A percentile compares a stretch with the other conserved stretches of the same genome.
Conservation (phyloP, 2,888 invertebrate species). For the Elmis aenea region DNA sequence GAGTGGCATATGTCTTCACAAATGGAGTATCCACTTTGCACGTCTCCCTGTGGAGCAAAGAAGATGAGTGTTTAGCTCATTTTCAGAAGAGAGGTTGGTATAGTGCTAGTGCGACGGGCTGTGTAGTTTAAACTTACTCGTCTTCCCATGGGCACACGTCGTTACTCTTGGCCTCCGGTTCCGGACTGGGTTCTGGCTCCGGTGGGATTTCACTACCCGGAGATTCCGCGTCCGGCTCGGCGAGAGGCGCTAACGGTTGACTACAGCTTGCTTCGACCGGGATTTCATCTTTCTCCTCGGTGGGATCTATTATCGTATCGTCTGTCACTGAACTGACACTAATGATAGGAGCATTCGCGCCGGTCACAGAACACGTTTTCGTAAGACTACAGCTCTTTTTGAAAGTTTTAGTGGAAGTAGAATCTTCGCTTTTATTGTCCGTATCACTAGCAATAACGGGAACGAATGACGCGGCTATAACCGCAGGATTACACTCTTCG, state of each 20-base stretch:
- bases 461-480: slow-evolving; percentile 14
- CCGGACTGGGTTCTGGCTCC: slow-evolving; percentile 34
- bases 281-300: slow-evolving; percentile 16
- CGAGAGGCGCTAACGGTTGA: slow-evolving; percentile 57
- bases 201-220: slow-evolving; percentile 60
- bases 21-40: slow-evolving; percentile 84
- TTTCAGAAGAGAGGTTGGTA: slow-evolving; percentile 16
- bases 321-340: slow-evolving; percentile 70
- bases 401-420: slow-evolving; percentile 40
- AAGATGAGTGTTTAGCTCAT: slow-evolving; percentile 24
- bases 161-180: slow-evolving; percentile 58
- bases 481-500: slow-evolving; percentile 43
- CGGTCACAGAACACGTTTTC: slow-evolving; percentile 45
- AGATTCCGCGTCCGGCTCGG: slow-evolving; percentile 64
- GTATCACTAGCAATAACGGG: slow-evolving; percentile 35
- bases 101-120: slow-evolving; percentile 20
- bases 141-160: slow-evolving; percentile 94
- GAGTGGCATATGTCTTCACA: slow-evolving; percentile 90
- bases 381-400: slow-evolving; percentile 43
- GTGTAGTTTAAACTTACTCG: slow-evolving; percentile 66
- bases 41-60: slow-evolving; percentile 68
- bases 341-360: slow-evolving; percentile 54
- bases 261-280: slow-evolving; percentile 33
- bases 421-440: slow-evolving; percentile 37
- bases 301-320: slow-evolving; percentile 43